phyloP scores from a whole-genome alignment of 2,113 vertebrate species.

The Narcine bancroftii region DNA sequence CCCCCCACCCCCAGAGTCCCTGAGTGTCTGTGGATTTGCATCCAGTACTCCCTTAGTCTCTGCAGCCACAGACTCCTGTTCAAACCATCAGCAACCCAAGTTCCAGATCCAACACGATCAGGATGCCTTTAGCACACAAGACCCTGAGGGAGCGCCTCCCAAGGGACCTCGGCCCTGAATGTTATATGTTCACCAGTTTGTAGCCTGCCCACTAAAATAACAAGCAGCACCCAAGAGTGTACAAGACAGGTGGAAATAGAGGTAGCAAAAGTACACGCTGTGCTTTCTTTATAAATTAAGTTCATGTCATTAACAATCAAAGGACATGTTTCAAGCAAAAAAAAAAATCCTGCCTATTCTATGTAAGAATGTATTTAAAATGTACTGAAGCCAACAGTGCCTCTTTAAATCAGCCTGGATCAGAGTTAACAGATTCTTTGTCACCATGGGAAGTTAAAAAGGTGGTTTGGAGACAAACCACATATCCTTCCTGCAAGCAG shows the following conservation, averaged over 20 bases:
- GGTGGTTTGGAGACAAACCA: slow-evolving; percentile 10
- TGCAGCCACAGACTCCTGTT: too few species aligned
- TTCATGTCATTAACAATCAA: slow-evolving; percentile 32
- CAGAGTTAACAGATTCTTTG: slow-evolving; percentile 13
- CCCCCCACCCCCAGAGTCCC: too few species aligned
- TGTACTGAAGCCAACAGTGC: slow-evolving; percentile 20
- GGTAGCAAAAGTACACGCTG: background rate
- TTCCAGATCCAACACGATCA: too few species aligned
- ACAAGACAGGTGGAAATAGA: background rate
- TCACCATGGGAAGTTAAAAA: background rate
- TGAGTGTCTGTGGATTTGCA: too few species aligned
- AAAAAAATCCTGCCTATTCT: background rate
- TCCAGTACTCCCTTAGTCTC: too few species aligned
- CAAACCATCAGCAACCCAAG: too few species aligned
- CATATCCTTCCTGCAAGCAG: background rate
- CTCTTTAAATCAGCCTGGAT: slow-evolving; percentile 33
- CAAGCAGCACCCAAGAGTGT: too few species aligned
- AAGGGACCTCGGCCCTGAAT: too few species aligned
- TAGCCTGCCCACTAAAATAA: background rate
- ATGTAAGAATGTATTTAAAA: slow-evolving; percentile 18
- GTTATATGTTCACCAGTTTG: background rate
- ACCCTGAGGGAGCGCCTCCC: too few species aligned
- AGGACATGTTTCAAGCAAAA: background rate
- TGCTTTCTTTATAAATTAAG: slow-evolving; percentile 29
- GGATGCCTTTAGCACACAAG: too few species aligned